Evolutionary conservation across 2,113 vertebrate genomes (phyloP), one percentile per base, ranked within the genome.

Genomic region (Urocitellus parryii): DNA sequence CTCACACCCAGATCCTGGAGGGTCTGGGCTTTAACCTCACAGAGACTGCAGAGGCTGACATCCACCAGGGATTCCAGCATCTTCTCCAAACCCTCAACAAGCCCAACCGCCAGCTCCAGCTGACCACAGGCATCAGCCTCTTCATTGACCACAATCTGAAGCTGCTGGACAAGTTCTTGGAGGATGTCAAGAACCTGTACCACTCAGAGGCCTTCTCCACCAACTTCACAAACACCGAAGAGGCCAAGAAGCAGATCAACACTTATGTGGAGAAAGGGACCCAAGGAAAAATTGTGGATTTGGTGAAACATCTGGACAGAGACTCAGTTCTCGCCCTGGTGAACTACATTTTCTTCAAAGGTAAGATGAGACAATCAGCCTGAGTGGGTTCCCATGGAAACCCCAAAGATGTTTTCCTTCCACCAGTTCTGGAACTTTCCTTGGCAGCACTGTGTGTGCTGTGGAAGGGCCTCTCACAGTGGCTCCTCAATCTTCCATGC

Each of bases 281-380:
- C 10, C 90, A 98, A 0, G 97, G 98, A 18, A 99, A 98, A 97
- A 99, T 99, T 53, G 97, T 97, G 39, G 96, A 98, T 4, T 91
- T 98, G 85, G 95, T 99, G 77, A 96, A 98, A 96, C 98, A 98
- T 3, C 94, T 99, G 96, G 86, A 98, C 29, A 4, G 97, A 88
- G 65, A 96, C 12, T 98, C 91, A 39, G 96, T 98, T 82, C 98
- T 99, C 84, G 97, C 99, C 96, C 97, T 99, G 97, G 97, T 99
- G 84, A 99, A 99, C 82, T 98, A 98, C 29, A 98, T 99, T 87
- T 98, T 98, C 96, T 99, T 98, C 88, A 98, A 96, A 98, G 99
- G 97, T 98, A 97, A 97, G 97, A 58, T 25, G 22, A 13, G 2
- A 3, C 29, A 12, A 12, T 22, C 24, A 9, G 32, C 45, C 72